Evolutionary conservation across 2,797 vertebrate genomes (phyloP).

Genomic region (Chaetophractus vellerosus): DNA sequence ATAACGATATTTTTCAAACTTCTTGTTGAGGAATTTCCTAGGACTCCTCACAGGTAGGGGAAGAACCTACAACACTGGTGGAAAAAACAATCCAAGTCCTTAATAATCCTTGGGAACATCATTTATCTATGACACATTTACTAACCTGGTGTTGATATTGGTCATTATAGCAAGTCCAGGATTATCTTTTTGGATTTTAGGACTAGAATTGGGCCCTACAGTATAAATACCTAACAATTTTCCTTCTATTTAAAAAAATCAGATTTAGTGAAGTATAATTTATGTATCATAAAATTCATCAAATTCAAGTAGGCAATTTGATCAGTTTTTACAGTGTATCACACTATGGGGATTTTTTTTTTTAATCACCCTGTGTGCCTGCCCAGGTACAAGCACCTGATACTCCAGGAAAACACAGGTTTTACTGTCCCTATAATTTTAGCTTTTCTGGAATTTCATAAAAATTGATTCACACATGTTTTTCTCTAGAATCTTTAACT

Average conservation of each 20-base stretch:
- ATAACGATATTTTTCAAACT: conserved; percentile 58
- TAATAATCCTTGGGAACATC: not conserved
- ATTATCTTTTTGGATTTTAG: conserved; percentile 35
- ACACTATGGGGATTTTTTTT: not conserved
- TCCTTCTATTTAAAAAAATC: not conserved
- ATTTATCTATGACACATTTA: conserved; percentile 42
- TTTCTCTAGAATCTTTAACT: not conserved
- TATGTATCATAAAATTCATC: not conserved
- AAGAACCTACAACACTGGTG: not conserved
- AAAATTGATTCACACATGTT: conserved; percentile 18
- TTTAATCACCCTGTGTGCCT: not conserved
- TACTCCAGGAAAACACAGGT: not conserved
- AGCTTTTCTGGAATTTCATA: conserved; percentile 47
- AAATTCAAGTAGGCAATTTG: not conserved
- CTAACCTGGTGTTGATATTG: conserved; percentile 24
- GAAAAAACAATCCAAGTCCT: conserved; percentile 1
- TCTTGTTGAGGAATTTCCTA: conserved; percentile 61
- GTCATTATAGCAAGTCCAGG: conserved; percentile 11
- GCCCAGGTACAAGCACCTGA: not conserved
- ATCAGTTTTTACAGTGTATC: not conserved
- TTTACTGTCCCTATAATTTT: not conserved
- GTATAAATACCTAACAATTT: not conserved
- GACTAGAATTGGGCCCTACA: not conserved
- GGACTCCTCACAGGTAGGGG: not conserved
- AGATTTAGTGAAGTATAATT: not conserved